Conservation (phyloP, 2,797 vertebrate species). For the Okamejei kenojei region DNA sequence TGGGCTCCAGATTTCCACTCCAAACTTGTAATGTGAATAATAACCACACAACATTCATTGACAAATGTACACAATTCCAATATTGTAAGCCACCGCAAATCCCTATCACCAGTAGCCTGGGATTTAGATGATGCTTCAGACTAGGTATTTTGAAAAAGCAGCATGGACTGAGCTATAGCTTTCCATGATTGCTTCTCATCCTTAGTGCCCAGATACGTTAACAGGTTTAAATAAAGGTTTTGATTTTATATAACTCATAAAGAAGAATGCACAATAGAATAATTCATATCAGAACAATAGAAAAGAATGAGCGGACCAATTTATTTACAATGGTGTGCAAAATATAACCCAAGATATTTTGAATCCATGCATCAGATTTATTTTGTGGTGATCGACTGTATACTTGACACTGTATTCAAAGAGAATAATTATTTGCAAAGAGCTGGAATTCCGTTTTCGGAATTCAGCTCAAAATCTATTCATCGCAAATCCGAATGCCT, state of each 20-base stretch:
- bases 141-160: neutral
- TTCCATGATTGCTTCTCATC: neutral
- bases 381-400: neutral
- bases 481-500: neutral
- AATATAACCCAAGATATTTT: neutral
- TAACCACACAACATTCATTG: neutral
- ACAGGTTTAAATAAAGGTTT: neutral
- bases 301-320: neutral
- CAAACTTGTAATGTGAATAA: neutral
- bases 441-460: neutral
- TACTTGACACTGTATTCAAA: neutral
- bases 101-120: neutral
- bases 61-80: neutral
- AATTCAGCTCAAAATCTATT: slow-evolving; percentile 6
- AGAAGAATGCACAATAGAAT: neutral
- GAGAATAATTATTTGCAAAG: neutral
- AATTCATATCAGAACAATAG: neutral
- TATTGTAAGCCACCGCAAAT: neutral
- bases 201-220: neutral
- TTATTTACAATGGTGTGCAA: neutral
- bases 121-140: neutral
- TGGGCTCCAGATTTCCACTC: neutral
- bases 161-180: neutral
- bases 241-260: neutral
- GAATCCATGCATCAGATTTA: neutral